phyloP scores from a whole-genome alignment of 2,797 vertebrate species.

The Luscinia megarhynchos region DNA sequence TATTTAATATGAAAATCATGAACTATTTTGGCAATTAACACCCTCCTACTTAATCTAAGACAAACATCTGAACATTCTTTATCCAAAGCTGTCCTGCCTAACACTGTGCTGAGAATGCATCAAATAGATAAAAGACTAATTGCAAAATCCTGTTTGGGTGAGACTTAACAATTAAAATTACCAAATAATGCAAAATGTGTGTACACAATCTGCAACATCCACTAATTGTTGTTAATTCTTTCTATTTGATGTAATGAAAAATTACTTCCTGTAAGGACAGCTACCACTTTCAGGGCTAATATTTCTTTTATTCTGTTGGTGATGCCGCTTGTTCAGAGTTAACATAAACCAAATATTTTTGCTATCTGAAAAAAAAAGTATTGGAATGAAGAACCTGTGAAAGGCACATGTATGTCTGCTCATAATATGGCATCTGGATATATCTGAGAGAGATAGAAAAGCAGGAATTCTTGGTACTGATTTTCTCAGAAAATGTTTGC shows the following conservation, averaged over 20 bases:
- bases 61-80: constrained; percentile 48
- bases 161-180: constrained; percentile 47
- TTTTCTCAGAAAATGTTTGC: background rate
- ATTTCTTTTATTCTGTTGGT: background rate
- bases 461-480: background rate
- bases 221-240: constrained; percentile 26
- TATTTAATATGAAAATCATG: constrained; percentile 28
- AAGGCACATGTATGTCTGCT: rapidly evolving
- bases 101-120: constrained; percentile 2
- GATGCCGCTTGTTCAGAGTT: background rate
- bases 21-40: constrained; percentile 60
- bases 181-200: background rate
- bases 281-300: background rate
- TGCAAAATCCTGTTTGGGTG: constrained; percentile 24
- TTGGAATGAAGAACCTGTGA: background rate
- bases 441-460: background rate
- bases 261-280: background rate
- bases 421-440: no score
- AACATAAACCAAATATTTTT: background rate
- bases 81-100: constrained; percentile 37
- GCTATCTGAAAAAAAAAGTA: background rate
- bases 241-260: background rate
- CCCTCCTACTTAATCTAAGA: constrained; percentile 47
- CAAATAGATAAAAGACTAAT: constrained; percentile 41
- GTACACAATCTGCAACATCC: background rate